Conservation (phyloP, 1,140 invertebrate species). For the Steinernema khuongi region DNA sequence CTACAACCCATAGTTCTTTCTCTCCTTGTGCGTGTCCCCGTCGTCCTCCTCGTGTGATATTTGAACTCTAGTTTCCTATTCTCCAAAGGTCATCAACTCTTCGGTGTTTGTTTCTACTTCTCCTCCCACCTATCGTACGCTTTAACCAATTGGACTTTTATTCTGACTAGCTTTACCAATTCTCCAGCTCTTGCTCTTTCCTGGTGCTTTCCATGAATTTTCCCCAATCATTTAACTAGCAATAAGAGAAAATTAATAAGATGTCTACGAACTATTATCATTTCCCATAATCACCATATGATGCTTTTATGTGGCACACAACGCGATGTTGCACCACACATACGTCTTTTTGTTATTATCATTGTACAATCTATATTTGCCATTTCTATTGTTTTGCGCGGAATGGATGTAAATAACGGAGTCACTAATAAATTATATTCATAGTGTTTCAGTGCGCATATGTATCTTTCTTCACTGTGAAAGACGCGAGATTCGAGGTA, state of each 20-base stretch:
- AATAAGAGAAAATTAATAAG: slow-evolving; percentile 7
- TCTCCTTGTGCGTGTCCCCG: neutral
- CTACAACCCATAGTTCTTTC: slow-evolving; percentile 11
- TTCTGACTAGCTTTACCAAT: slow-evolving; percentile 15
- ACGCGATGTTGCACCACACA: neutral
- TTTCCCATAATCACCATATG: neutral
- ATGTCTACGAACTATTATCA: slow-evolving; percentile 2
- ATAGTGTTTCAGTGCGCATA: too few relatives aligned
- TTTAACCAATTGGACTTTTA: neutral
- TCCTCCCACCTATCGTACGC: slow-evolving; percentile 9
- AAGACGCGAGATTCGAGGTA: too few relatives aligned
- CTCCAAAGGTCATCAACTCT: slow-evolving; percentile 5
- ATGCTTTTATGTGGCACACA: neutral
- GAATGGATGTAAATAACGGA: slow-evolving; percentile 4
- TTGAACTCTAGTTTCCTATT: neutral
- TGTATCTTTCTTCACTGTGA: too few relatives aligned
- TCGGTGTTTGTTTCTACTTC: neutral
- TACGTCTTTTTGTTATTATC: neutral
- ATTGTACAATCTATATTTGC: slow-evolving; percentile 13
- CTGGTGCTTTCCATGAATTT: neutral
- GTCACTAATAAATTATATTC: slow-evolving; percentile 11
- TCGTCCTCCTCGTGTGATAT: neutral
- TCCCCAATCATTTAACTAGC: neutral
- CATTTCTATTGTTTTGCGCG: slow-evolving; percentile 10
- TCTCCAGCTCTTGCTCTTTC: slow-evolving; percentile 7